A percentile compares a stretch with the other conserved stretches of the same genome.
These are phyloP conservation scores for Agonopterix subpropinquella DNA, from an alignment of 2,888 invertebrate genomes.

Conservation along the genomic window DNA sequence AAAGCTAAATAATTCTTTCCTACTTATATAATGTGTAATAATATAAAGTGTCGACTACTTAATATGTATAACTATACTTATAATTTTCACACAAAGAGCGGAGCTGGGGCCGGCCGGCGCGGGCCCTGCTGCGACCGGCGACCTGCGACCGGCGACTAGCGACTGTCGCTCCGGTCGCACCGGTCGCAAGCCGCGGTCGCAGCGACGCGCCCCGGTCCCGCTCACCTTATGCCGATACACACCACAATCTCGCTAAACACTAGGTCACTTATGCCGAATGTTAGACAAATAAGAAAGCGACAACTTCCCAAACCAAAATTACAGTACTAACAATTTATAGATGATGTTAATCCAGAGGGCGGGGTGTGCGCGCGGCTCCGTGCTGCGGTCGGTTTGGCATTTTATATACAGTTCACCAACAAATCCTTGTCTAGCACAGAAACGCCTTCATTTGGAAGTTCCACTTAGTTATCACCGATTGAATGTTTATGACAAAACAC, in stretches of 20 bases:
- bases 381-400: constrained; percentile 4
- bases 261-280: constrained; percentile 59
- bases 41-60: constrained; percentile 76
- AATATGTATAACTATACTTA: constrained; percentile 68
- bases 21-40: constrained; percentile 75
- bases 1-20: constrained; percentile 74
- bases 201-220: constrained; percentile 14
- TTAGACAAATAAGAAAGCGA: constrained; percentile 62
- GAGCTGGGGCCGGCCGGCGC: constrained; percentile 28
- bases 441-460: constrained; percentile 15
- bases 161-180: background rate
- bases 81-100: constrained; percentile 70
- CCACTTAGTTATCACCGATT: constrained; percentile 17
- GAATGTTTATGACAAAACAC: constrained; percentile 27
- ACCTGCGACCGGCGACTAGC: background rate
- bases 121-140: background rate
- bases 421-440: constrained; percentile 11
- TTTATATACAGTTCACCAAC: constrained; percentile 5
- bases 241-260: constrained; percentile 56
- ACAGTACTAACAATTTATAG: constrained; percentile 54
- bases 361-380: constrained; percentile 17
- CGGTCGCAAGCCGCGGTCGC: constrained; percentile 14
- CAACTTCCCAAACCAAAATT: constrained; percentile 59
- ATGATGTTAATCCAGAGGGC: constrained; percentile 32
- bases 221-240: constrained; percentile 41